phyloP scores from a whole-genome alignment of 2,888 invertebrate species.

The Heteromyza rotundicornis region DNA sequence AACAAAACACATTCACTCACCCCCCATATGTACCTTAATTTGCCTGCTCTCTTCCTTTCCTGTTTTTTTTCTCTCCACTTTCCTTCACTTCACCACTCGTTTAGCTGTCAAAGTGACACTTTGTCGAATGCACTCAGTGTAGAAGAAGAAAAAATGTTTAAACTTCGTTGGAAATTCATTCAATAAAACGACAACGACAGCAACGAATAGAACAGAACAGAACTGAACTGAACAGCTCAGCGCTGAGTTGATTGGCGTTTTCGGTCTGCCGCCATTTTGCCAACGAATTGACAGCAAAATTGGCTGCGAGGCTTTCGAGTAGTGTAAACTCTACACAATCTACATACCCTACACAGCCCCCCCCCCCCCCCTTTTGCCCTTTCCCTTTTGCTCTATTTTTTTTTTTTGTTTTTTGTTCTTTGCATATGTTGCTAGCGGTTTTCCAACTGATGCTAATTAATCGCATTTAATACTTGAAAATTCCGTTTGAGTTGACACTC shows the following conservation, averaged over 20 bases:
- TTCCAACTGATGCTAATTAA: constrained; percentile 12
- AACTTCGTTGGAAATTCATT: constrained; percentile 18
- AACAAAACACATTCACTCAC: too few species aligned
- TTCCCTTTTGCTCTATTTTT: background rate
- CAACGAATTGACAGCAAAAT: constrained; percentile 16
- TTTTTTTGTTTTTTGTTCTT: background rate
- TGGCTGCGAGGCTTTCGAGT: constrained; percentile 15
- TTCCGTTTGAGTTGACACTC: constrained; percentile 12
- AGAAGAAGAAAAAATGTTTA: constrained; percentile 6
- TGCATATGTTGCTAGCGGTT: background rate
- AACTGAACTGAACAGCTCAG: too few species aligned
- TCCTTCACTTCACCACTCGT: too few species aligned
- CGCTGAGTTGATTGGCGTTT: constrained; percentile 22
- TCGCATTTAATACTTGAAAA: constrained; percentile 15
- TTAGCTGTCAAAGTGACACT: constrained; percentile 5
- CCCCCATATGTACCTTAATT: background rate
- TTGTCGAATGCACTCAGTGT: constrained; percentile 3
- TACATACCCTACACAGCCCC: too few species aligned
- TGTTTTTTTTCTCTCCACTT: too few species aligned
- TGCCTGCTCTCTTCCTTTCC: background rate
- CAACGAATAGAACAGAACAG: background rate
- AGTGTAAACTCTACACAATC: background rate
- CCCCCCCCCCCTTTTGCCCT: background rate
- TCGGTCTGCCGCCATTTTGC: background rate
- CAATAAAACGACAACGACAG: constrained; percentile 10